Evolutionary conservation across 2,888 invertebrate species (phyloP).

Genomic region (Lasioglossum oenotherae): DNA sequence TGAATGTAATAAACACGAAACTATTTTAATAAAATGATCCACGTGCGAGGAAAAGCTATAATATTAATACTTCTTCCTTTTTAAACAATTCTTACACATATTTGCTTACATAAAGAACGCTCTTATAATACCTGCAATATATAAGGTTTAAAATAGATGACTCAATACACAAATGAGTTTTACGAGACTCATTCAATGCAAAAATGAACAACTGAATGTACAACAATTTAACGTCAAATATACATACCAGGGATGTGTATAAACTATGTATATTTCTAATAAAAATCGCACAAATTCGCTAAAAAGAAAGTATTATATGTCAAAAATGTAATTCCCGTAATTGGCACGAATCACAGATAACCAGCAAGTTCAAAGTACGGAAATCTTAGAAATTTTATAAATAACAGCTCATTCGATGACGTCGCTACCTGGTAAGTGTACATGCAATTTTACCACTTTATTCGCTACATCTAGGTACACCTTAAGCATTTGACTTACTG

Average conservation of each 20-base stretch:
- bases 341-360: slow-evolving; percentile 34
- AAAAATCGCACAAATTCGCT: slow-evolving; percentile 19
- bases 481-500: not conserved
- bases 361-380: slow-evolving; percentile 71
- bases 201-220: not conserved
- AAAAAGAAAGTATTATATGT: not conserved
- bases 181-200: not conserved
- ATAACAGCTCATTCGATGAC: slow-evolving; percentile 67
- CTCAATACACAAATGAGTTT: not conserved
- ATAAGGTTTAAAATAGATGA: not conserved
- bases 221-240: not conserved
- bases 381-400: slow-evolving; percentile 68
- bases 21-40: not conserved
- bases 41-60: not conserved
- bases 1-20: not conserved
- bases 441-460: slow-evolving; percentile 11
- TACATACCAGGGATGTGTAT: not conserved
- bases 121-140: not conserved
- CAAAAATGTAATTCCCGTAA: slow-evolving; percentile 31
- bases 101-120: not conserved
- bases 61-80: not conserved
- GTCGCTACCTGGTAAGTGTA: slow-evolving; percentile 51
- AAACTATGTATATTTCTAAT: not conserved
- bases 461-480: slow-evolving; percentile 15
- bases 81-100: not conserved